phyloP scores from a whole-genome alignment of 2,888 invertebrate species.

The Pilophorus perplexus region DNA sequence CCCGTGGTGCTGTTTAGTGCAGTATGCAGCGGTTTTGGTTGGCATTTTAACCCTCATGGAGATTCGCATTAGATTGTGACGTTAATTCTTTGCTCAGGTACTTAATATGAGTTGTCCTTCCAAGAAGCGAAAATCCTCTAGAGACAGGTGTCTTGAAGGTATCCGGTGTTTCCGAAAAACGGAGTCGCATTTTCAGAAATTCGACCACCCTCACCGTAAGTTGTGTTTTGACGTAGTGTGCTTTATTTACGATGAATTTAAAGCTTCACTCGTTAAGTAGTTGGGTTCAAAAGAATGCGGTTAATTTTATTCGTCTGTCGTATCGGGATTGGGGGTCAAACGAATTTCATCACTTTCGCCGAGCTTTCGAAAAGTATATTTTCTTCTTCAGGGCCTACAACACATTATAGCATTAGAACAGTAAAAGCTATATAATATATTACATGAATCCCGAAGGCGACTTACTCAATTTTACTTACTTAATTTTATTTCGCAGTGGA shows the following conservation, averaged over 20 bases:
- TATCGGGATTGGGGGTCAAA: neutral
- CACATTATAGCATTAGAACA: neutral
- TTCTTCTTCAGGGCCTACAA: neutral
- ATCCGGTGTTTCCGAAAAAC: constrained; percentile 78
- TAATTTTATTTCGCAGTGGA: constrained; percentile 23
- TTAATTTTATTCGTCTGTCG: neutral
- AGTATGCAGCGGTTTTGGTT: too few species aligned
- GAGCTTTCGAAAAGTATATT: too few species aligned
- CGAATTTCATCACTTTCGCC: neutral
- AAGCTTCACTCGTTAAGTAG: too few species aligned
- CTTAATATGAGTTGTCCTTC: too few species aligned
- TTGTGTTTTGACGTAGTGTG: constrained; percentile 46
- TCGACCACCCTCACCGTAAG: constrained; percentile 76
- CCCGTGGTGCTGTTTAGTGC: too few species aligned
- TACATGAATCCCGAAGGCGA: too few species aligned
- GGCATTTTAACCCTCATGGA: too few species aligned
- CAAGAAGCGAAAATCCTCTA: neutral
- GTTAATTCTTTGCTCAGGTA: too few species aligned
- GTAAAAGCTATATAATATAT: too few species aligned
- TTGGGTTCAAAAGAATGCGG: neutral
- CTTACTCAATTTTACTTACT: too few species aligned
- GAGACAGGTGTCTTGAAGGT: constrained; percentile 57
- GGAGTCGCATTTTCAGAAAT: constrained; percentile 79
- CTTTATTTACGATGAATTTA: too few species aligned
- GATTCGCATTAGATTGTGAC: too few species aligned